A percentile compares a stretch with the other conserved stretches of the same genome.
These are phyloP conservation scores for Petrocephalus microphthalmus DNA, from an alignment of 2,113 vertebrate genomes.

Conservation along the genomic window DNA sequence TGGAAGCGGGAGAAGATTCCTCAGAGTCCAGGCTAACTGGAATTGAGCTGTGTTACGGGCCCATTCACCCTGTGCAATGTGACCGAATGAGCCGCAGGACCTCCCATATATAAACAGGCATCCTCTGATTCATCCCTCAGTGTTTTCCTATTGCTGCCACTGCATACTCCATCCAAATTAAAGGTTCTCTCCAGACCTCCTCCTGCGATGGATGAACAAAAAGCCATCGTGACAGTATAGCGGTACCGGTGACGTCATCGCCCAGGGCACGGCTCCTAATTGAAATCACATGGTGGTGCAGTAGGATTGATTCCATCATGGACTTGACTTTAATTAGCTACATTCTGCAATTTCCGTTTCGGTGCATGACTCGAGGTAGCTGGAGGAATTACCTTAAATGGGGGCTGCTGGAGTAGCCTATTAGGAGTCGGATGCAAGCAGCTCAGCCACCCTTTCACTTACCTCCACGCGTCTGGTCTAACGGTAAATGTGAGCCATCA, in stretches of 20 bases:
- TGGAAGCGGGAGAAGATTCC: not conserved
- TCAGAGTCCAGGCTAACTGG: not conserved
- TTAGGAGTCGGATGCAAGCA: not conserved
- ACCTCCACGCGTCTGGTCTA: not conserved
- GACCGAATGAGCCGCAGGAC: not conserved
- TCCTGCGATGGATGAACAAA: not conserved
- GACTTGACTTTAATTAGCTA: not conserved
- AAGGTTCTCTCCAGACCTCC: not conserved
- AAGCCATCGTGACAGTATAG: not conserved
- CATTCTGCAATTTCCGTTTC: not conserved
- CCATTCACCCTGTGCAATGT: not conserved
- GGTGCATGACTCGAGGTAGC: not conserved
- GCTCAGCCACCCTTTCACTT: not conserved
- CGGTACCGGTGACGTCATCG: not conserved
- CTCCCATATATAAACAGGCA: not conserved
- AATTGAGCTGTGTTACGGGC: not conserved
- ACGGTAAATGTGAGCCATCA: not conserved
- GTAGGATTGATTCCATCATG: not conserved
- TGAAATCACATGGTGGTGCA: not conserved
- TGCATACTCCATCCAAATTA: not conserved
- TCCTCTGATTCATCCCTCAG: not conserved
- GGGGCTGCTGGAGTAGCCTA: not conserved
- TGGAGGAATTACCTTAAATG: not conserved
- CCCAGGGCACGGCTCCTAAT: not conserved
- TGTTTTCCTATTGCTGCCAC: too few relatives aligned